A percentile compares a stretch with the other conserved stretches of the same genome.
phyloP scores from a whole-genome alignment of 2,888 invertebrate genomes.

The Eilema griseolum region DNA sequence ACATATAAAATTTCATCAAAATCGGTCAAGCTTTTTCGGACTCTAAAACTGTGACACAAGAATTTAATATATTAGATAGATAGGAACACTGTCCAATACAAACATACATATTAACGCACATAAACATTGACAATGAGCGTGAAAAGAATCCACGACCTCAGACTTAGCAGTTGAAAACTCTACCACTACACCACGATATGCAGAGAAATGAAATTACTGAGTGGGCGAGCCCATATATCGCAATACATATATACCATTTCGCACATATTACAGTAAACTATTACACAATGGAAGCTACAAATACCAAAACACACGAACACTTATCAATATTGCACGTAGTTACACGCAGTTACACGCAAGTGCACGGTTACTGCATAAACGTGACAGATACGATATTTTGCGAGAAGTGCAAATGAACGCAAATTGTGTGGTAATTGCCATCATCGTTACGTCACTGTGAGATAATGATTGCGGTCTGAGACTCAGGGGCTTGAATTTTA shows the following conservation, averaged over 20 bases:
- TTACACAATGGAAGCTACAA: conserved; percentile 8
- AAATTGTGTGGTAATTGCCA: background rate
- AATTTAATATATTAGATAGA: too few relatives aligned
- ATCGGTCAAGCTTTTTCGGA: too few relatives aligned
- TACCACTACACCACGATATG: too few relatives aligned
- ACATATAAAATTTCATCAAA: too few relatives aligned
- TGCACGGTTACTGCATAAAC: background rate
- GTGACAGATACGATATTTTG: conserved; percentile 7
- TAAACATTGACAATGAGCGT: too few relatives aligned
- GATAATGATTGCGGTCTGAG: background rate
- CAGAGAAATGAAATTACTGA: too few relatives aligned
- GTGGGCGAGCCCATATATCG: background rate
- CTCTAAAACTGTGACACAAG: too few relatives aligned
- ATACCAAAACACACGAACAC: background rate
- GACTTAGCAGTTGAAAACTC: too few relatives aligned
- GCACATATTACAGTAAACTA: conserved; percentile 9
- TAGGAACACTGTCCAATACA: too few relatives aligned
- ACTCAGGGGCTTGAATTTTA: background rate
- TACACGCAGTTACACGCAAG: background rate
- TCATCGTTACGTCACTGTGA: background rate
- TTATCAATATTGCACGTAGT: background rate
- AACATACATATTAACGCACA: too few relatives aligned
- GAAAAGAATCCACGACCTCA: too few relatives aligned
- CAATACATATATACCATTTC: background rate
- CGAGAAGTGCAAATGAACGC: conserved; percentile 1